phyloP scores from a whole-genome alignment of 2,797 vertebrate genomes.

The Pogoniulus pusillus region DNA sequence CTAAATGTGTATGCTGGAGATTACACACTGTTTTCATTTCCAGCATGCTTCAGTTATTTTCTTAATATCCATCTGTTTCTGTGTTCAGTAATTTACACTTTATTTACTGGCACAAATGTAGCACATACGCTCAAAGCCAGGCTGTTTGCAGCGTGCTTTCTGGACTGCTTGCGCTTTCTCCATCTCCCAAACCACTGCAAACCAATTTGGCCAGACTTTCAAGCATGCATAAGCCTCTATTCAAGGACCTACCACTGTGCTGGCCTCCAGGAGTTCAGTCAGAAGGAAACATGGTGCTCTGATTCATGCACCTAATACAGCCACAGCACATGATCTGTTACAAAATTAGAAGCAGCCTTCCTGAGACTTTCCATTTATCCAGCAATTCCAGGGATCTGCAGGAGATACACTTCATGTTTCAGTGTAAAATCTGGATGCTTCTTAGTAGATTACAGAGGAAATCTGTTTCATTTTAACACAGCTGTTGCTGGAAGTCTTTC shows the following conservation, averaged over 20 bases:
- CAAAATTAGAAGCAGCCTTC: background rate
- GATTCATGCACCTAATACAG: background rate
- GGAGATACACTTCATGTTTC: background rate
- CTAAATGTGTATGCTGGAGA: slow-evolving; percentile 32
- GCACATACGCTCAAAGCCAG: background rate
- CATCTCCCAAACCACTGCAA: background rate
- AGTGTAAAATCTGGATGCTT: background rate
- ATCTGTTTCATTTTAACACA: background rate
- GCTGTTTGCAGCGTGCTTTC: background rate
- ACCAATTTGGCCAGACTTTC: background rate
- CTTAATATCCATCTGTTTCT: slow-evolving; percentile 52
- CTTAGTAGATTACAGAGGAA: background rate
- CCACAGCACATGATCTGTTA: accelerated
- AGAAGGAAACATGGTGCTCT: accelerated
- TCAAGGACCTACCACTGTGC: background rate
- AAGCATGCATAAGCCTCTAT: background rate
- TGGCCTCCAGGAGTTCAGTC: background rate
- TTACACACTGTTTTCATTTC: slow-evolving; percentile 20
- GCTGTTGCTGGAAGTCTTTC: background rate
- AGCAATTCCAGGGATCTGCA: background rate
- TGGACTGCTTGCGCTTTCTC: background rate
- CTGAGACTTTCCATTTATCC: background rate
- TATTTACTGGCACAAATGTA: slow-evolving; percentile 19
- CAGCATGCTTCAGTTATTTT: slow-evolving; percentile 24
- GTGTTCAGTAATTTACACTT: slow-evolving; percentile 24